These are phyloP conservation scores for Ormyrus rosae DNA, from an alignment of 2,888 invertebrate species.

Conservation along the genomic window DNA sequence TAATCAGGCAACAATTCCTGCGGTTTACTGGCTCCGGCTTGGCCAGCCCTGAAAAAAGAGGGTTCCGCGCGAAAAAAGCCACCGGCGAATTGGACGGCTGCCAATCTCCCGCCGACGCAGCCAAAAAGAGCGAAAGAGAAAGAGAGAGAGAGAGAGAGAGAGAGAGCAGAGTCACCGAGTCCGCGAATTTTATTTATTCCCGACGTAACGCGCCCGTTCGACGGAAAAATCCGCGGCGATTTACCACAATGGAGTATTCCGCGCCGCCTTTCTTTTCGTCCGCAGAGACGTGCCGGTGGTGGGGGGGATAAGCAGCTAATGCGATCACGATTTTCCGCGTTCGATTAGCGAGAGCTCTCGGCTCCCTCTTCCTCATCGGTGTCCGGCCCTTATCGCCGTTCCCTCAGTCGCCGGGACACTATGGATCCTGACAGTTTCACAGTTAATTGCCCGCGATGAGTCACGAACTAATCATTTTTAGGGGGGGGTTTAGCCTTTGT, in stretches of 20 bases:
- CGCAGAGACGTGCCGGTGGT: no score
- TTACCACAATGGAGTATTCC: constrained; percentile 40
- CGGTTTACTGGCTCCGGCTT: constrained; percentile 67
- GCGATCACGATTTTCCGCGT: constrained; percentile 69
- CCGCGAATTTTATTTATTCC: constrained; percentile 68
- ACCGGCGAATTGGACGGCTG: constrained; percentile 65
- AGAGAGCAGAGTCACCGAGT: constrained; percentile 62
- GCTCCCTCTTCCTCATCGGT: constrained; percentile 29
- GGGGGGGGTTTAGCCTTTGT: constrained; percentile 26
- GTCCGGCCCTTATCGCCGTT: constrained; percentile 40
- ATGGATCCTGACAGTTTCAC: constrained; percentile 56
- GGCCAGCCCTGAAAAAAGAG: constrained; percentile 58
- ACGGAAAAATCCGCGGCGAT: constrained; percentile 55
- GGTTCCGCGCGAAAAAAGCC: constrained; percentile 22
- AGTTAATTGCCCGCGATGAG: constrained; percentile 56
- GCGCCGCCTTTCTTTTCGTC: not conserved
- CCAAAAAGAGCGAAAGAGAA: constrained; percentile 55
- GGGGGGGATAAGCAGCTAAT: constrained; percentile 58
- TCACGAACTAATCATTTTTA: constrained; percentile 58
- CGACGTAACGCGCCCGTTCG: constrained; percentile 51
- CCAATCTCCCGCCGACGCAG: constrained; percentile 66
- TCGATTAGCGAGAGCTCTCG: constrained; percentile 64
- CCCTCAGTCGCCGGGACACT: constrained; percentile 30
- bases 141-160: constrained; percentile 34
- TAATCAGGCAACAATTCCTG: constrained; percentile 71